Percentiles rank a stretch among this genome's conserved stretches.
These are phyloP conservation scores for Plecotus auritus DNA, from an alignment of 2,113 vertebrate species.

Conservation along the genomic window DNA sequence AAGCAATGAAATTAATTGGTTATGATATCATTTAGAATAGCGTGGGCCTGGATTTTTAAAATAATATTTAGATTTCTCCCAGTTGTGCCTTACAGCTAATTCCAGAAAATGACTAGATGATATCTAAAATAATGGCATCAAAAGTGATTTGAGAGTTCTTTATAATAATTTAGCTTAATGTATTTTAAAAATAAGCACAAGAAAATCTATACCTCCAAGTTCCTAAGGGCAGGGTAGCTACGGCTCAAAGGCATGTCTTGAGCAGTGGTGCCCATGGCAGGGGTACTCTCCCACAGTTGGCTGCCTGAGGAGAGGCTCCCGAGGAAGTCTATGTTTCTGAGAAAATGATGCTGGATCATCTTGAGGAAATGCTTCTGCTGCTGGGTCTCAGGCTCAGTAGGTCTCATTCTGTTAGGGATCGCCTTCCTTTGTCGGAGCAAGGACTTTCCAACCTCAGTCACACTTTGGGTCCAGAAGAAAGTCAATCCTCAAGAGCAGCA, in stretches of 20 bases:
- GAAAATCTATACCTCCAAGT: not conserved
- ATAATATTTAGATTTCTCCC: not conserved
- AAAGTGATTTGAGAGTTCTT: not conserved
- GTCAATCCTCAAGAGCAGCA: rapidly evolving
- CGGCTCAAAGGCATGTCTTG: not conserved
- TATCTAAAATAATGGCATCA: not conserved
- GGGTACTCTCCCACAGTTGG: rapidly evolving
- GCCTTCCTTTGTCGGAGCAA: rapidly evolving
- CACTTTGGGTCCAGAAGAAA: rapidly evolving
- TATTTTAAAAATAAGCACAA: not conserved
- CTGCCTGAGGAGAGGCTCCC: not conserved
- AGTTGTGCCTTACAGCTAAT: not conserved
- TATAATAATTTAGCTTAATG: not conserved
- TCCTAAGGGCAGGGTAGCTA: not conserved
- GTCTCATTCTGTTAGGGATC: not conserved
- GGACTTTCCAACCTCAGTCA: not conserved
- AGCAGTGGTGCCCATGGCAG: rapidly evolving
- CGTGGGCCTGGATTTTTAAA: not conserved
- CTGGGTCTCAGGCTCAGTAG: rapidly evolving
- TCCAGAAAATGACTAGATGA: not conserved
- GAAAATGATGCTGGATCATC: not conserved
- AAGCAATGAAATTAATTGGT: not conserved
- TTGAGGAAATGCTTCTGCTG: not conserved
- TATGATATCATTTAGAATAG: not conserved
- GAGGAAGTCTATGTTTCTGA: not conserved